These are phyloP conservation scores for Trigoniulus corallinus DNA, from an alignment of 1,140 invertebrate species.

Conservation along the genomic window DNA sequence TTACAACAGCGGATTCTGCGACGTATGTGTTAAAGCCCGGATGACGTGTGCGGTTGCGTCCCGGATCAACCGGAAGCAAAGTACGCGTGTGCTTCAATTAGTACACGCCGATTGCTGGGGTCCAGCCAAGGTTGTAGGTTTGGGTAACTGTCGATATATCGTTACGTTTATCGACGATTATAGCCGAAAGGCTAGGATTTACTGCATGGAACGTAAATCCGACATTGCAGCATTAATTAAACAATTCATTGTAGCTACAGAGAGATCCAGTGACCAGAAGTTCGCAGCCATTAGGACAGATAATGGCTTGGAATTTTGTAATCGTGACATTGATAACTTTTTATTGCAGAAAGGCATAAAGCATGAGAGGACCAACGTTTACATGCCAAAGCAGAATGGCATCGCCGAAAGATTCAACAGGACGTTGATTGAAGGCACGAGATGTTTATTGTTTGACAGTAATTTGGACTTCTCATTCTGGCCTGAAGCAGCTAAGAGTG, in stretches of 20 bases:
- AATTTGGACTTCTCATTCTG: conserved; percentile 13
- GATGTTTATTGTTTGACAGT: conserved; percentile 12
- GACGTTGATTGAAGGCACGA: conserved; percentile 8
- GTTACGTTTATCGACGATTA: conserved; percentile 3
- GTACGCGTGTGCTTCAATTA: not conserved
- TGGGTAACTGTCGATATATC: conserved; percentile 1
- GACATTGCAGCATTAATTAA: not conserved
- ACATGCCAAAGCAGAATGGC: conserved; percentile 16
- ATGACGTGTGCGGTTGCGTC: not conserved
- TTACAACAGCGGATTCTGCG: not conserved
- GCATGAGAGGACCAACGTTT: conserved; percentile 13
- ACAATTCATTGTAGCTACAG: not conserved
- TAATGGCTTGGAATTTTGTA: conserved; percentile 9
- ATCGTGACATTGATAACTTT: conserved; percentile 7
- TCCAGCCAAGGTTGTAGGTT: not conserved
- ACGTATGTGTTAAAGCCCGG: not conserved
- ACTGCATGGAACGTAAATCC: not conserved
- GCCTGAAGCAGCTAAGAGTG: conserved; percentile 14
- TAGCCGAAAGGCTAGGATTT: not conserved
- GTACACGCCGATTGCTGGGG: not conserved
- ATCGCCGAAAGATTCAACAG: conserved; percentile 16
- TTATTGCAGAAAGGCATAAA: conserved; percentile 11
- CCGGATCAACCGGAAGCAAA: not conserved
- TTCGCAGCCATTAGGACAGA: conserved; percentile 1
- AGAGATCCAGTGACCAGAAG: not conserved